Percentiles rank a stretch among this genome's conserved stretches.
These are phyloP conservation scores for Ursus arctos DNA, from an alignment of 2,113 vertebrate species.

Conservation along the genomic window DNA sequence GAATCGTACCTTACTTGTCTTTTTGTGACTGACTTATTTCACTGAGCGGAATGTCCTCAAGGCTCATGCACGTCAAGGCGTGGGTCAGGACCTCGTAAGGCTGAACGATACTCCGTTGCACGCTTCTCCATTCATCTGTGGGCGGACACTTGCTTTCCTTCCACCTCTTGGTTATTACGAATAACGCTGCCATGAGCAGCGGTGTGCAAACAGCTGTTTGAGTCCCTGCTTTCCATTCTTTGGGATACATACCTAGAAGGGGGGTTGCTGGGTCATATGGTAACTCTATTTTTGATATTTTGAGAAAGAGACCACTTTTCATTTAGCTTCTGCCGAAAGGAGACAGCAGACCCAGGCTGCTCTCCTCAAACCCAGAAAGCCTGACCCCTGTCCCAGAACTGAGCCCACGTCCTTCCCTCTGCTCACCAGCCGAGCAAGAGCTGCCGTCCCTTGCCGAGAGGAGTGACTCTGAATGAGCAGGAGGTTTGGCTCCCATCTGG, in stretches of 20 bases:
- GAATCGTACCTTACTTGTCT: background rate
- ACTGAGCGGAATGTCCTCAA: background rate
- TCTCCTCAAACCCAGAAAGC: background rate
- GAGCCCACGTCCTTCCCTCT: background rate
- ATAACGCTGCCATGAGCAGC: background rate
- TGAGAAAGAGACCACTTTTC: background rate
- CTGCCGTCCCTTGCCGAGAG: background rate
- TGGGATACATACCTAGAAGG: background rate
- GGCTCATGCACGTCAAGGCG: no score
- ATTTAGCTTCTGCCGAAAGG: background rate
- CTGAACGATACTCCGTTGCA: no score
- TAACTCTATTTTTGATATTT: conserved; percentile 15
- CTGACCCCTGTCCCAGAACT: background rate
- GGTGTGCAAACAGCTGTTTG: background rate
- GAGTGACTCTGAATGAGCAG: background rate
- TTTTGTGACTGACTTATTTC: background rate
- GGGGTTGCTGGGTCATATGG: background rate
- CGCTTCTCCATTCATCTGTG: background rate
- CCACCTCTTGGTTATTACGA: background rate
- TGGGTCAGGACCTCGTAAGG: background rate
- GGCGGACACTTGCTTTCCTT: no score
- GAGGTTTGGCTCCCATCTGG: background rate
- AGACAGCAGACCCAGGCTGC: background rate
- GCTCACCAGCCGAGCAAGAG: background rate
- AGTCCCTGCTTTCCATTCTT: background rate